A percentile compares a stretch with the other conserved stretches of the same genome.
These are phyloP conservation scores for Barnardius zonarius DNA, from an alignment of 2,113 vertebrate genomes.

Conservation along the genomic window DNA sequence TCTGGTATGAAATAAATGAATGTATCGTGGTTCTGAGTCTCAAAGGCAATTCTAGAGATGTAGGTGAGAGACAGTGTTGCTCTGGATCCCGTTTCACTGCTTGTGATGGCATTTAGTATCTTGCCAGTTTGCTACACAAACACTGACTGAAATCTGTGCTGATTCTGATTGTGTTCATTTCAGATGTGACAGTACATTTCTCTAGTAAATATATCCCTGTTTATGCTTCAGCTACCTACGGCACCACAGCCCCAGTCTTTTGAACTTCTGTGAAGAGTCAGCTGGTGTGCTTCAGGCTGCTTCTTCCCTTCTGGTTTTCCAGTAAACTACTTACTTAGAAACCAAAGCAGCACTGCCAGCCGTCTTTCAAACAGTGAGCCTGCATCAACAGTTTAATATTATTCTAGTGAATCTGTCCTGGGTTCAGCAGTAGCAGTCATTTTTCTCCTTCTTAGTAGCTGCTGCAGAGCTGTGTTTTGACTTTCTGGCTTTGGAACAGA, in stretches of 20 bases:
- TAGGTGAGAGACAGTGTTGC: background rate
- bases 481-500: too few relatives aligned
- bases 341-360: background rate
- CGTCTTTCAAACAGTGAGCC: background rate
- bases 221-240: background rate
- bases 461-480: too few relatives aligned
- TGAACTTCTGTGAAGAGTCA: background rate
- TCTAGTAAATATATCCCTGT: background rate
- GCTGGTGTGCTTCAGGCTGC: slow-evolving; percentile 9
- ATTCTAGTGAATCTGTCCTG: background rate
- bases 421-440: too few relatives aligned
- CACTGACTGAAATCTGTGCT: background rate
- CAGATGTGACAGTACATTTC: background rate
- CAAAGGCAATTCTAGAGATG: background rate
- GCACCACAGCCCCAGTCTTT: background rate
- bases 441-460: too few relatives aligned
- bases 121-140: background rate
- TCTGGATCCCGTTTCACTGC: background rate
- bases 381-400: background rate
- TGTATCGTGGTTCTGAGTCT: background rate
- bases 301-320: background rate
- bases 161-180: background rate
- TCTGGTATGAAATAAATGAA: background rate
- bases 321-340: background rate
- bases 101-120: background rate